Evolutionary conservation across 2,797 vertebrate species (phyloP), one percentile per base, ranked within the genome.

Genomic region (Apodemus agrarius): DNA sequence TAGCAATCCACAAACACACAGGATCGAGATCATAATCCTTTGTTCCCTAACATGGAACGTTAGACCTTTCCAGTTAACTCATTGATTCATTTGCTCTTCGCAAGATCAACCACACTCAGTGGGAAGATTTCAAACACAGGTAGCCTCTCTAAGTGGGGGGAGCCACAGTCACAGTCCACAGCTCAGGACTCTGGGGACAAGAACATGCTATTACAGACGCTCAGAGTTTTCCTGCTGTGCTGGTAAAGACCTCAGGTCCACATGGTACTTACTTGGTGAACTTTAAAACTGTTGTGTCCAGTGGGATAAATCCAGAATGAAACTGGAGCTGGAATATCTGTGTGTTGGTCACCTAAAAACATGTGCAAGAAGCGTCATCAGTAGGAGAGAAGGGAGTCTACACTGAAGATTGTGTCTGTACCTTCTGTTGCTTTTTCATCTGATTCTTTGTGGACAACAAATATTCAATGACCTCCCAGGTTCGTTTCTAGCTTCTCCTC

Each of bases 251-350:
- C 40, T 34, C 37, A 3, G 4, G 49, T 43, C 89, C 92, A 61
- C 84, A 87, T 3, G n/a, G 97, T 94, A 98, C 99, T 99, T 98
- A 99, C 99, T 99, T 99, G 98, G 99, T 99, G 97, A 99, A 99
- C 97, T 99, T 99, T 96, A 99, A 98, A 88, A 99, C 97, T 4
- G 99, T 99, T 96, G 99, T 99, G 95, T 99, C 99, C 90, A 99
- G 98, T 90, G 99, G 98, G 97, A 99, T 99, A 98, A 99, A 99
- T 97, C 99, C 99, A 94, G 99, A 99, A 94, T 99, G 99, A 98
- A 99, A 99, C 93, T 99, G 99, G 97, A 99, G 99, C 99, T 99
- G 99, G 97, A 99, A 99, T 98, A 99, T 99, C 98, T 99, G 99
- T 34, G 99, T 99, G 98, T 99, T 99, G 97, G 99, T 99, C 98